phyloP scores from a whole-genome alignment of 1,140 invertebrate genomes.

The Brachionus asplanchnoidis region DNA sequence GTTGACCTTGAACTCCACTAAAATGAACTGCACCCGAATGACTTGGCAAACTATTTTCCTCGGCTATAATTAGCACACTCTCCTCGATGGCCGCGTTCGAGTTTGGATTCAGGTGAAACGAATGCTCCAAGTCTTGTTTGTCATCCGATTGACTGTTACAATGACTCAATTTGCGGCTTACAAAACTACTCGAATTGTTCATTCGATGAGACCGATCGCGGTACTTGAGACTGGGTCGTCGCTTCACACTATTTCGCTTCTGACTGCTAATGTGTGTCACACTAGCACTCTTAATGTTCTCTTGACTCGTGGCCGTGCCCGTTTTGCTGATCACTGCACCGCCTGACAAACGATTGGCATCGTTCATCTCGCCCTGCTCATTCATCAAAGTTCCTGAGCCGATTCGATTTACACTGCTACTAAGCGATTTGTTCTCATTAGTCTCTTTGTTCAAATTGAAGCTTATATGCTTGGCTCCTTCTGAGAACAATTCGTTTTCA shows the following conservation, averaged over 20 bases:
- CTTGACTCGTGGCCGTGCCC: not conserved
- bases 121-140: not conserved
- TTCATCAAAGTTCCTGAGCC: not conserved
- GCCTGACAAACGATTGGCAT: not conserved
- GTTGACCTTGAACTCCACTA: conserved; percentile 16
- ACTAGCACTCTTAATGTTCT: conserved; percentile 3
- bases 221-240: conserved; percentile 12
- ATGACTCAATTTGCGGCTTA: conserved; percentile 28
- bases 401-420: not conserved
- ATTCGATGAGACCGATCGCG: not conserved
- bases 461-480: not conserved
- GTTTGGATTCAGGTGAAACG: not conserved
- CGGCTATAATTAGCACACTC: not conserved
- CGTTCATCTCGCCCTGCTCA: not conserved
- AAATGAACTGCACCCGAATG: not conserved
- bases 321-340: conserved; percentile 22
- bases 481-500: not conserved
- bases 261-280: not conserved
- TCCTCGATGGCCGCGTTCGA: not conserved
- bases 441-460: not conserved
- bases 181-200: not conserved
- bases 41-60: not conserved
- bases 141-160: conserved; percentile 16
- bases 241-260: conserved; percentile 16
- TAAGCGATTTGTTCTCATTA: not conserved